Conservation (phyloP, 2,888 invertebrate genomes). For the Sisyra terminalis region DNA sequence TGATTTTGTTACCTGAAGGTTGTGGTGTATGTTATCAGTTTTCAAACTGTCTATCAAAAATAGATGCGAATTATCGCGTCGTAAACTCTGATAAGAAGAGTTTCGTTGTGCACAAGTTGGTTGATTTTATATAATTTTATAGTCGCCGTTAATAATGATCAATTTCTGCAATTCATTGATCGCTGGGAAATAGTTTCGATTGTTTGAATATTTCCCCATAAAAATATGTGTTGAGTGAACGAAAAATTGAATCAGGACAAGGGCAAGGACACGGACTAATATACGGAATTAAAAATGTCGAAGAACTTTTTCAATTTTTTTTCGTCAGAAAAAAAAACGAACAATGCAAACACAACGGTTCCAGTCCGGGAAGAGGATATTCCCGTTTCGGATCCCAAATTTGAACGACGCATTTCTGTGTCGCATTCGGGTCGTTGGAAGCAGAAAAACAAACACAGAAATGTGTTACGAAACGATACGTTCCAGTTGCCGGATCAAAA, state of each 20-base stretch:
- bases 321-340: constrained; percentile 8
- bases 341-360: constrained; percentile 10
- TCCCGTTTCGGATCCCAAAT: constrained; percentile 11
- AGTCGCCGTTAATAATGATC: background rate
- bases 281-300: constrained; percentile 7
- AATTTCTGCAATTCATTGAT: background rate
- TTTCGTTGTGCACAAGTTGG: background rate
- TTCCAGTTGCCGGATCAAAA: background rate
- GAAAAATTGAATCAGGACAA: no score
- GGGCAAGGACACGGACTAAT: no score
- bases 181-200: no score
- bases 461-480: background rate
- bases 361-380: constrained; percentile 10
- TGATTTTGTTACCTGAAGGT: no score
- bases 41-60: constrained; percentile 1
- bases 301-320: constrained; percentile 11
- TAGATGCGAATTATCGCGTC: constrained; percentile 4
- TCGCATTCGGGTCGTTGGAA: constrained; percentile 17
- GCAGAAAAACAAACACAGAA: constrained; percentile 12
- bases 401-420: constrained; percentile 14
- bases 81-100: constrained; percentile 1
- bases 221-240: no score
- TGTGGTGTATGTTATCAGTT: background rate
- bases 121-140: background rate
- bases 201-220: no score